phyloP scores from a whole-genome alignment of 2,113 vertebrate species.

The Prinia subflava region DNA sequence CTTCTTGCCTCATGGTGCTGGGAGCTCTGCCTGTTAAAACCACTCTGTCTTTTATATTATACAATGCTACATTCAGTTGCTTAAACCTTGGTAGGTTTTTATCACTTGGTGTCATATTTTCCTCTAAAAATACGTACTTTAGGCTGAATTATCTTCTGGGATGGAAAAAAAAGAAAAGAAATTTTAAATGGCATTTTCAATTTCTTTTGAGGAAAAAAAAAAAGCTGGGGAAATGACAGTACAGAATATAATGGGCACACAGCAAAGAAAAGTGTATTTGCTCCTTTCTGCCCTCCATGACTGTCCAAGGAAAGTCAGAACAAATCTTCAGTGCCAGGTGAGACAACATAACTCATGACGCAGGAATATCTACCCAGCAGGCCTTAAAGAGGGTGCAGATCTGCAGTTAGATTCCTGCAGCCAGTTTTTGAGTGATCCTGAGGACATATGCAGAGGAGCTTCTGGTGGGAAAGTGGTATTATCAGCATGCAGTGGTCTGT shows the following conservation, averaged over 20 bases:
- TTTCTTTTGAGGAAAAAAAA: background rate
- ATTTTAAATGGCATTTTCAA: background rate
- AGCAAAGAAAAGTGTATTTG: background rate
- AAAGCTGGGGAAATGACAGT: background rate
- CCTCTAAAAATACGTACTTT: background rate
- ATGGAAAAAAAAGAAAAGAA: background rate
- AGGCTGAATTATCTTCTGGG: background rate
- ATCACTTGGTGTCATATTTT: background rate
- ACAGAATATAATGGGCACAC: background rate
- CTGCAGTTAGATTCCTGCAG: background rate
- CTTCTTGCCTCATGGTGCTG: background rate
- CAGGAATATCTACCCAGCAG: background rate
- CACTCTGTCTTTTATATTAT: background rate
- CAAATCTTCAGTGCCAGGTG: background rate
- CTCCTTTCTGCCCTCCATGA: background rate
- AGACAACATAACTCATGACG: background rate
- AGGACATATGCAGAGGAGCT: background rate
- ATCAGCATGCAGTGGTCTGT: background rate
- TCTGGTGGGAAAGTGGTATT: background rate
- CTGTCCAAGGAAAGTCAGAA: background rate
- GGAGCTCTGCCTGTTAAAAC: background rate
- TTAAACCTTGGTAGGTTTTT: background rate
- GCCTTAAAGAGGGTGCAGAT: rapidly evolving
- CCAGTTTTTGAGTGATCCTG: background rate
- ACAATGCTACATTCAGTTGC: background rate